Conservation (phyloP, 1,140 invertebrate genomes). For the Diabrotica virgifera region DNA sequence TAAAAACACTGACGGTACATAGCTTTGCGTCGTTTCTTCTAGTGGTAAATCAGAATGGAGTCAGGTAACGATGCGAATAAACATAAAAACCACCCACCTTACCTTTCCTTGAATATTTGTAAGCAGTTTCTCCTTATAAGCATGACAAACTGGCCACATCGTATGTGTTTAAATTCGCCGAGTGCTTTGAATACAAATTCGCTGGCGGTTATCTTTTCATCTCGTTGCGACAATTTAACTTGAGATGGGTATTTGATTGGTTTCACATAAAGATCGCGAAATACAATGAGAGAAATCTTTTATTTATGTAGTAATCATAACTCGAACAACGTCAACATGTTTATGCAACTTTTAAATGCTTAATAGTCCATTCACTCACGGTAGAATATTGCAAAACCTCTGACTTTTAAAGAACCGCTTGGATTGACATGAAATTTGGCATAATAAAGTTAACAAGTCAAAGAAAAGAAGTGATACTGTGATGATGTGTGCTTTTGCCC, state of each 20-base stretch:
- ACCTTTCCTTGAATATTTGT: conserved; percentile 19
- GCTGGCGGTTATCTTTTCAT: conserved; percentile 19
- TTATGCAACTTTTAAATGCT: no score
- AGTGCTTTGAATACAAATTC: conserved; percentile 20
- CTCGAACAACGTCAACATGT: neutral
- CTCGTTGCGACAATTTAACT: conserved; percentile 14
- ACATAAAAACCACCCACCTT: conserved; percentile 30
- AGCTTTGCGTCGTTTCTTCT: neutral
- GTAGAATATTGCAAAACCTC: no score
- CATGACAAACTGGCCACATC: conserved; percentile 23
- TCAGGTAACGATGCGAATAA: conserved; percentile 12
- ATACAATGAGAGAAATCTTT: neutral
- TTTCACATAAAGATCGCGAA: conserved; percentile 6
- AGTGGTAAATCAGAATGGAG: conserved; percentile 12
- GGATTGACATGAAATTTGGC: no score
- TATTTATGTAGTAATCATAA: neutral
- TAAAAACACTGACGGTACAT: no score
- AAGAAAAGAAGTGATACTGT: no score
- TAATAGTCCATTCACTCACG: no score
- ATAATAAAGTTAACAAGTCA: no score
- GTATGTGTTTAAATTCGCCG: conserved; percentile 21
- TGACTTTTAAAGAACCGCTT: no score
- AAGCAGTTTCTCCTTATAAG: conserved; percentile 25
- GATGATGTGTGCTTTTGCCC: no score
- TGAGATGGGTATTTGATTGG: conserved; percentile 7